These are phyloP conservation scores for Microcaecilia unicolor DNA, from an alignment of 2,797 vertebrate genomes.

Conservation along the genomic window DNA sequence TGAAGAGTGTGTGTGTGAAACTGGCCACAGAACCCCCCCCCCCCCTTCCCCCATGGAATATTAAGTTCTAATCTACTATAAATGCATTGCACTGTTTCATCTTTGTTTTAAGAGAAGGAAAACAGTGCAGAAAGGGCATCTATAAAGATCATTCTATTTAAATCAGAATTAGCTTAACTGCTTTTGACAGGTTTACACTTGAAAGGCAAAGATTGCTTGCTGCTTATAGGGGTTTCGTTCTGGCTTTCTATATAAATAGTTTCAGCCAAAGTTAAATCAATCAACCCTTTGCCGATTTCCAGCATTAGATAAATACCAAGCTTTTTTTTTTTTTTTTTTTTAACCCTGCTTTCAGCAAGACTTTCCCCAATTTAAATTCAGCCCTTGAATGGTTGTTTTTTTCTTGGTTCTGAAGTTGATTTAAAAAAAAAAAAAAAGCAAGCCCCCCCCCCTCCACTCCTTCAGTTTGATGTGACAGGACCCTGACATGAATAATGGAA, in stretches of 20 bases:
- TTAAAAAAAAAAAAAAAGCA: no score
- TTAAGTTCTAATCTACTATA: conserved; percentile 22
- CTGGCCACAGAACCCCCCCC: conserved; percentile 6
- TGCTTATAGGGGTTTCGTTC: conserved; percentile 51
- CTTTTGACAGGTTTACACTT: conserved; percentile 52
- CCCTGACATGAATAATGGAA: conserved; percentile 99
- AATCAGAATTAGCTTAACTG: conserved; percentile 49
- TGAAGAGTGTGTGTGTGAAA: no score
- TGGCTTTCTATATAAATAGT: conserved; percentile 54
- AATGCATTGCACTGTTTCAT: conserved; percentile 16
- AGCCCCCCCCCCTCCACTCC: conserved; percentile 97
- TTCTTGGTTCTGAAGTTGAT: conserved; percentile 95
- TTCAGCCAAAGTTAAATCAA: conserved; percentile 71
- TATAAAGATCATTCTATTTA: conserved; percentile 43
- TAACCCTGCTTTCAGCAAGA: conserved; percentile 87
- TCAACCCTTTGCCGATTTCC: conserved; percentile 66
- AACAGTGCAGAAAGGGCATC: conserved; percentile 26
- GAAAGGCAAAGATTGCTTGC: conserved; percentile 45
- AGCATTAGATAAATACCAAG: conserved; percentile 77
- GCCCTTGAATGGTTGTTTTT: conserved; percentile 88
- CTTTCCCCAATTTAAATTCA: conserved; percentile 92
- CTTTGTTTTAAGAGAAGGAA: conserved; percentile 37
- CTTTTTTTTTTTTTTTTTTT: conserved; percentile 41
- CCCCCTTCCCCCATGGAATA: conserved; percentile 15
- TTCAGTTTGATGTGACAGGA: conserved; percentile 98